A percentile compares a stretch with the other conserved stretches of the same genome.
Conservation (phyloP, 2,888 invertebrate species). For the Eupithecia tripunctaria region DNA sequence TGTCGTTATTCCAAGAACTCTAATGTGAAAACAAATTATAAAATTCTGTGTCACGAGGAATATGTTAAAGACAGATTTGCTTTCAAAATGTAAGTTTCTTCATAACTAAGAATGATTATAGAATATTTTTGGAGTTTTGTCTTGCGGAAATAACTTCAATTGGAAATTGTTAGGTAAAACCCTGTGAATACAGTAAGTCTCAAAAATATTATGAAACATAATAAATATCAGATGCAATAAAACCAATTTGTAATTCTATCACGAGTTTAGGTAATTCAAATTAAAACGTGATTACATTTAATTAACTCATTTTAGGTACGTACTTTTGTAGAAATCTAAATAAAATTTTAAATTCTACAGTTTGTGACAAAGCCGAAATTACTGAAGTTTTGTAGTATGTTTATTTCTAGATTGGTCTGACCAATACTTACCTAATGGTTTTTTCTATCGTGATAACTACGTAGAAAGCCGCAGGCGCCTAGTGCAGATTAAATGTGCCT, state of each 20-base stretch:
- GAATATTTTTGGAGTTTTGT: background rate
- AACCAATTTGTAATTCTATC: too few relatives aligned
- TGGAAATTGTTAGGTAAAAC: background rate
- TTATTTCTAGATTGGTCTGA: too few relatives aligned
- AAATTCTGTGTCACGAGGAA: constrained; percentile 9
- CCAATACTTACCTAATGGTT: background rate
- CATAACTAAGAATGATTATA: background rate
- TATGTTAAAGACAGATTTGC: background rate
- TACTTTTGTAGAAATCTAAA: background rate
- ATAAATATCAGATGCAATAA: background rate
- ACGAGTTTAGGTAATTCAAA: background rate
- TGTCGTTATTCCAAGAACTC: constrained; percentile 16
- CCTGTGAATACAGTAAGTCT: background rate
- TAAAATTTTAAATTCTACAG: too few relatives aligned
- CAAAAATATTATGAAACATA: too few relatives aligned
- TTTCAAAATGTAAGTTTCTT: background rate
- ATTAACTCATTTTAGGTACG: background rate
- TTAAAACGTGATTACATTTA: background rate
- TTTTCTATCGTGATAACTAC: background rate
- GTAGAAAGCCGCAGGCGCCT: background rate
- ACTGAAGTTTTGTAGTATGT: background rate
- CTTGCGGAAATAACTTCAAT: background rate
- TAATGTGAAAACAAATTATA: constrained; percentile 22
- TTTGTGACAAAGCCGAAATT: too few relatives aligned
- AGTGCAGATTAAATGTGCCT: background rate